Evolutionary conservation across 2,113 vertebrate genomes (phyloP), one percentile per base, ranked within the genome.

Genomic region (Piliocolobus tephrosceles): DNA sequence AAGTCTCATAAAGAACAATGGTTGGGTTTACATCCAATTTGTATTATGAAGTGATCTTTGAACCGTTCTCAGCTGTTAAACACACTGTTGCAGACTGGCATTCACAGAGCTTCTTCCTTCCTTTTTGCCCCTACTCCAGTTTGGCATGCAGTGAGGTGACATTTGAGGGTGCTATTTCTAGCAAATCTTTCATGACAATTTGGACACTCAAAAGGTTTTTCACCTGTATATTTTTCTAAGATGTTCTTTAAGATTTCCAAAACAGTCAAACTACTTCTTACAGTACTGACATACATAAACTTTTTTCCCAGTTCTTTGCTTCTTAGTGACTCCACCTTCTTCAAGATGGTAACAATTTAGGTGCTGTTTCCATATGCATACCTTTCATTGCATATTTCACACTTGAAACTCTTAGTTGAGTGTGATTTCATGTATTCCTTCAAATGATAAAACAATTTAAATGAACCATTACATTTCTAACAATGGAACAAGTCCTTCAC

Each of bases 391-490:
- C 99, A 99, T 98, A 99, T 99, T 82, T 98, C 98, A 98, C 99
- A 99, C 92, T 99, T 99, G 94, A 99, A 99, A 90, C 97, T 99
- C 98, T 99, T 99, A 81, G 99, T 98, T 76, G 99, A 98, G 98
- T 99, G 99, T 64, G 99, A 99, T 99, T 99, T 99, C 99, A 99
- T 98, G 98, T 99, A 99, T 98, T 99, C 99, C 98, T 99, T 99
- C 95, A 99, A 99, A 98, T 99, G 99, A 98, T 99, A 99, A 99
- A 99, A 99, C 97, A 99, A 98, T 98, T 99, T 99, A 98, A 99
- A 99, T 52, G 99, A 99, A 96, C 99, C 99, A 61, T 99, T 99
- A 87, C 99, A 99, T 98, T 99, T 99, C 97, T 98, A 99, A 98
- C 99, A 99, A 98, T 99, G 99, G 98, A 99, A 99, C 97, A 99